Conservation (phyloP, 2,113 vertebrate species). For the Mystacornis crossleyi region DNA sequence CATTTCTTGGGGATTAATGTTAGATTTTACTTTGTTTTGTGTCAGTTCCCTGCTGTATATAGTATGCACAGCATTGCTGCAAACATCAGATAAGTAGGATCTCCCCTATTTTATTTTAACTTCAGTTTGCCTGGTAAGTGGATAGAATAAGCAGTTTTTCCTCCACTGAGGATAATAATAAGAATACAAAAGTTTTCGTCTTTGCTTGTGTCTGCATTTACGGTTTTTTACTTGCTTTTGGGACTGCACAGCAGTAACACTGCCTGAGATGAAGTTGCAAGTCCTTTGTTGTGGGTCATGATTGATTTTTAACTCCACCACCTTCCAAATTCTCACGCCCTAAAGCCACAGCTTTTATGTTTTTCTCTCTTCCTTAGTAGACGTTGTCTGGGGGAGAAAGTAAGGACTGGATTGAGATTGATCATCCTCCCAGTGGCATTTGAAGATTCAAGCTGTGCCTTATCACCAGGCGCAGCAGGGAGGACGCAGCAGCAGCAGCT, state of each 20-base stretch:
- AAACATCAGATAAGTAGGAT: not conserved
- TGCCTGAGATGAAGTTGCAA: not conserved
- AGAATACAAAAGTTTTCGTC: not conserved
- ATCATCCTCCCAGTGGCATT: constrained; percentile 8
- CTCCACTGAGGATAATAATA: not conserved
- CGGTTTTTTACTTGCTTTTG: not conserved
- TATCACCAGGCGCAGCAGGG: not conserved
- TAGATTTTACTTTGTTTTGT: not conserved
- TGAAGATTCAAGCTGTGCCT: constrained; percentile 28
- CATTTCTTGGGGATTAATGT: not conserved
- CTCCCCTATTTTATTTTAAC: not conserved
- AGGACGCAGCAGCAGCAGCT: not conserved
- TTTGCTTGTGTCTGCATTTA: not conserved
- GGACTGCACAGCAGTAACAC: not conserved
- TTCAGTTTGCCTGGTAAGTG: not conserved
- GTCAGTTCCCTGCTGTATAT: not conserved
- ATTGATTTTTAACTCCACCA: constrained; percentile 33
- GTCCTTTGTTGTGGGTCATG: not conserved
- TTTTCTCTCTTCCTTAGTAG: not conserved
- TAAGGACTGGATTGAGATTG: constrained; percentile 11
- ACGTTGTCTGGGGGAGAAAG: not conserved
- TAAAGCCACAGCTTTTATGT: not conserved
- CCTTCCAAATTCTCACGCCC: not conserved
- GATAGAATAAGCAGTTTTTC: not conserved
- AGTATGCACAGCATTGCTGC: not conserved